Base-by-base conservation (phyloP, 2,113 vertebrate genomes). In the Oceanites oceanicus region DNA sequence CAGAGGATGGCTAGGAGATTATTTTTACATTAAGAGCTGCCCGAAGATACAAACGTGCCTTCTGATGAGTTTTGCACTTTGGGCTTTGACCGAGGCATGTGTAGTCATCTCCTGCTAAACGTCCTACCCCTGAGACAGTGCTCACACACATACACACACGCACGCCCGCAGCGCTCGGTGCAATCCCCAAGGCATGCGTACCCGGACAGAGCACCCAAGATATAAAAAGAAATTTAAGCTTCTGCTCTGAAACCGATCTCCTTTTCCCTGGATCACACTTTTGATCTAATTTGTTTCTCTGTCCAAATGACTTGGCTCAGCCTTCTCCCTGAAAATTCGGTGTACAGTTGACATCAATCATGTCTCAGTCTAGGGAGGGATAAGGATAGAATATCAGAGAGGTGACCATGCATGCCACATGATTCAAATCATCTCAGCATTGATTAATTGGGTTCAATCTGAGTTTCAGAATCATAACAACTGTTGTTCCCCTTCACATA, bases 181-280 rank as follows among this genome's bases (percentile, higher is more conserved):
- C 59, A 2, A 5, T 68, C 74, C 91, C 83, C 45, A 2, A 58
- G 79, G 83, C 34, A n/a, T 11, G 55, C 1, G 53, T 30, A 55
- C 89, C 55, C 10, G 0, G 7, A 42, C 21, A 11, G 77, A 95
- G 96, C 73, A 90, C 68, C 82, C 96, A 38, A 93, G 75, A 80
- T 77, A 97, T 29, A 42, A 82, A 73, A 88, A 86, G 95, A 94
- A 96, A 96, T 98, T 97, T 96, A 97, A 99, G 98, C 96, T 98
- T 98, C 98, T 98, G 76, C 88, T 96, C 98, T 99, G 99, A 99
- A 99, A 99, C 95, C 38, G 98, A 99, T 99, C 99, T 90, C 56
- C 97, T 94, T 96, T 73, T 45, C 52, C 91, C 27, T 19, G 97
- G 97, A 98, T 98, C 97, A 97, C 97, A 98, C 98, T 98, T 98